These are phyloP conservation scores for Tyrophagus putrescentiae DNA, from an alignment of 1,140 invertebrate genomes.

Conservation along the genomic window DNA sequence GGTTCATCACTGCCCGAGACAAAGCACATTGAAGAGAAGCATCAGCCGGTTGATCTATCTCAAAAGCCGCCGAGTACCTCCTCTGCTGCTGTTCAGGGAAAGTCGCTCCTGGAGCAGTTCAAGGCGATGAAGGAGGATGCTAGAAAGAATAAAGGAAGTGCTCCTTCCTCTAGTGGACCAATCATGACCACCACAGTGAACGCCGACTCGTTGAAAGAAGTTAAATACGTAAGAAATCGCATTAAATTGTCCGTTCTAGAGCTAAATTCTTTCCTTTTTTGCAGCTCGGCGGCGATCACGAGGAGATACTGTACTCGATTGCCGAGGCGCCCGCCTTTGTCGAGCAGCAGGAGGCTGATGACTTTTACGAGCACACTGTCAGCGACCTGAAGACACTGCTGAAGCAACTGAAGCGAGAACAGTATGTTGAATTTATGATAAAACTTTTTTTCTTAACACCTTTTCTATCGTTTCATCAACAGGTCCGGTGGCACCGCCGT, in stretches of 20 bases:
- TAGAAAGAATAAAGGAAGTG: no score
- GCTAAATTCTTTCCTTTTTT: neutral
- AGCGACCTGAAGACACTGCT: conserved; percentile 56
- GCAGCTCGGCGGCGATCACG: neutral
- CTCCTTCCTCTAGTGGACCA: no score
- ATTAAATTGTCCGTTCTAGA: neutral
- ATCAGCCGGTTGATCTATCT: no score
- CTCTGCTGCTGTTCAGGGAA: neutral
- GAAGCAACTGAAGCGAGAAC: conserved; percentile 47
- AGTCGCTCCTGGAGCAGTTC: neutral
- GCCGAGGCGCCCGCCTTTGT: neutral
- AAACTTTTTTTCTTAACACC: conserved; percentile 14
- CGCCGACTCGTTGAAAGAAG: conserved; percentile 8
- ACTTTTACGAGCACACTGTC: conserved; percentile 64
- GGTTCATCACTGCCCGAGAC: no score
- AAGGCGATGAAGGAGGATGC: neutral
- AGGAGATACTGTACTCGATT: conserved; percentile 10
- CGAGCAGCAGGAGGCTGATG: conserved; percentile 40
- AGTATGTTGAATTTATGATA: conserved; percentile 29
- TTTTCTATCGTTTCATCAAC: conserved; percentile 17
- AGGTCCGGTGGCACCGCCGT: no score
- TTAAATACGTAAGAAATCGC: conserved; percentile 16
- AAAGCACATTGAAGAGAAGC: no score
- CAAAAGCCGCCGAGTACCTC: no score
- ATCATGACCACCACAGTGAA: neutral